Evolutionary conservation across 2,888 invertebrate genomes (phyloP), one percentile per base, ranked within the genome.

Genomic region (Falcaria lacertinaria): DNA sequence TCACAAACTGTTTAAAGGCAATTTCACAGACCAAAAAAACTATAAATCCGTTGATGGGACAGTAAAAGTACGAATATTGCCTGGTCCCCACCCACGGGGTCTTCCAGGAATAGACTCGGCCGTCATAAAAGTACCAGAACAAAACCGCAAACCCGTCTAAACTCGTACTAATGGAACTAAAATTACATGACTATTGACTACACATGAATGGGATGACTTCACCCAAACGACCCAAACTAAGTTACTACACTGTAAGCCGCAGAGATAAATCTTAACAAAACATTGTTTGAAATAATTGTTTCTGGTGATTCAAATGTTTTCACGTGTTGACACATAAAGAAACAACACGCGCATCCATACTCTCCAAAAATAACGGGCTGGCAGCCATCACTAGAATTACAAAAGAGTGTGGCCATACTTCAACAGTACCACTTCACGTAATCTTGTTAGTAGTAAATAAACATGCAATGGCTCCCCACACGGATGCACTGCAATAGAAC

Each of bases 11-110:
- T 63, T 62, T 54, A 68, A 54, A 54, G 46, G 6, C 45, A 48
- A 60, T 57, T 48, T 60, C 40, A 50, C 50, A 46, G 58, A 50
- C 51, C 51, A 60, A 71, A 69, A 54, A 60, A 53, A 59, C 66
- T 61, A 73, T 77, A 71, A 73, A 75, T 41, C 54, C 65, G 69
- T 75, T 75, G 70, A 75, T 72, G 65, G 64, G 69, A 72, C 56
- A 61, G 71, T 74, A 70, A 77, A 77, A 72, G 56, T 57, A 54
- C 43, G 63, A 64, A 68, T 67, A 69, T 57, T 67, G 61, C 71
- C 69, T 67, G 69, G 69, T 66, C 65, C 64, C 78, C 79, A 78
- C 80, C 80, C 80, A 83, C 81, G 69, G 56, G 60, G 58, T 56
- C 63, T 62, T 65, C 69, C 72, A 63, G 64, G 73, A 84, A 84